Evolutionary conservation across 1,140 invertebrate genomes (phyloP), one percentile per base, ranked within the genome.

Genomic region (Drosophila insularis): DNA sequence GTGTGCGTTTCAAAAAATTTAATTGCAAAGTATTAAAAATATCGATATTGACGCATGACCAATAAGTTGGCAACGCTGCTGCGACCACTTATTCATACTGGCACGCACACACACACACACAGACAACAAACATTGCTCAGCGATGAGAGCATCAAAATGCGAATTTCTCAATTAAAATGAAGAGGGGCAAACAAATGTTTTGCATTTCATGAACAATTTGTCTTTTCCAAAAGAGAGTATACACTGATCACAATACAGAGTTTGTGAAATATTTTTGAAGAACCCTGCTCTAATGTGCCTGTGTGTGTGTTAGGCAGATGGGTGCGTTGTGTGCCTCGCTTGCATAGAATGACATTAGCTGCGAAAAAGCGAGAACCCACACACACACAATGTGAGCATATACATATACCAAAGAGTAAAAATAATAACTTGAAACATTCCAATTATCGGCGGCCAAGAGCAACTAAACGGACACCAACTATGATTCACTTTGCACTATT

Each of bases 71-170:
- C 84, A 86, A 87, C 82, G 67, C 82, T 76, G 35, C 53, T 68
- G 55, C 62, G 68, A 60, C 40, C 54, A 68, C 60, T 68, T 66
- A 75, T 43, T 37, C 35, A 46, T 17, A 8, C 27, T n/a, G n/a
- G 13, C 21, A 27, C 43, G 54, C 37, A 64, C 74, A 53, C 32
- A 70, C 46, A 59, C 32, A 65, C 60, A 71, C 60, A 63, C 43
- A 50, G 17, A 21, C 19, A 39, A 23, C 68, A 55, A 62, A 68
- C 80, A 89, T 89, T 84, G 71, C 74, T 89, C 60, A 66, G 84
- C 84, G 84, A 89, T 89, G 84, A 89, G 85, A 80, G 80, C 84
- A 89, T 89, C 84, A 84, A 89, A 76, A 89, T 85, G 80, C 84
- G 77, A 89, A 89, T 80, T 89, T 84, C 76, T 89, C 82, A 86